These are phyloP conservation scores for Tiphia femorata DNA, from an alignment of 2,888 invertebrate species.

Conservation along the genomic window DNA sequence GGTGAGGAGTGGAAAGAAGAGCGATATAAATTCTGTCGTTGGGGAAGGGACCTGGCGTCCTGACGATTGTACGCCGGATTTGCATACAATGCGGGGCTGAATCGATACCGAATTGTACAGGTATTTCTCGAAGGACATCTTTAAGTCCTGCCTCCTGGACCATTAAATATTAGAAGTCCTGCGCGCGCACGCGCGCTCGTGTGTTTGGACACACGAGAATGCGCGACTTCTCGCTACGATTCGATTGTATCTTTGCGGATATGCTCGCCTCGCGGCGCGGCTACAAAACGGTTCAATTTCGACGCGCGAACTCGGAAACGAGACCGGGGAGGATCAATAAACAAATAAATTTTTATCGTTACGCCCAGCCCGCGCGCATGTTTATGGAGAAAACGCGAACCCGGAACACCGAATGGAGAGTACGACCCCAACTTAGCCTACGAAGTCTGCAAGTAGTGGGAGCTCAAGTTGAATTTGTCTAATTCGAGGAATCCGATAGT, in stretches of 20 bases:
- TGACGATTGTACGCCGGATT: constrained; percentile 28
- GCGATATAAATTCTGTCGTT: constrained; percentile 20
- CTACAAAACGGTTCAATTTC: too few species aligned
- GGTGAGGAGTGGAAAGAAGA: background rate
- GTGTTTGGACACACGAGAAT: constrained; percentile 5
- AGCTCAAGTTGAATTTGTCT: too few species aligned
- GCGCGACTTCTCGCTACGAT: background rate
- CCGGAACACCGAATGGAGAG: too few species aligned
- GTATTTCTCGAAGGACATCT: constrained; percentile 18
- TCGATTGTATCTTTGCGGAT: too few species aligned
- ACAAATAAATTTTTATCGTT: too few species aligned
- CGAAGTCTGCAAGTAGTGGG: too few species aligned
- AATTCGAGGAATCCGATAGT: too few species aligned
- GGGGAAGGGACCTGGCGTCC: constrained; percentile 13
- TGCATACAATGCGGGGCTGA: constrained; percentile 28
- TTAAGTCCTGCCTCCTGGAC: constrained; percentile 1
- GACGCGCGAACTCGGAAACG: background rate
- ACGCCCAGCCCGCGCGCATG: too few species aligned
- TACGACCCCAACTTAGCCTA: too few species aligned
- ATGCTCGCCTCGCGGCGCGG: too few species aligned
- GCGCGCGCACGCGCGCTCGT: background rate
- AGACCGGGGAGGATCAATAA: too few species aligned
- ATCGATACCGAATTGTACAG: constrained; percentile 22
- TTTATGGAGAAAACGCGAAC: too few species aligned
- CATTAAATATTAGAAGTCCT: constrained; percentile 11